phyloP scores from a whole-genome alignment of 2,888 invertebrate genomes.

The Brachypterus glaber region DNA sequence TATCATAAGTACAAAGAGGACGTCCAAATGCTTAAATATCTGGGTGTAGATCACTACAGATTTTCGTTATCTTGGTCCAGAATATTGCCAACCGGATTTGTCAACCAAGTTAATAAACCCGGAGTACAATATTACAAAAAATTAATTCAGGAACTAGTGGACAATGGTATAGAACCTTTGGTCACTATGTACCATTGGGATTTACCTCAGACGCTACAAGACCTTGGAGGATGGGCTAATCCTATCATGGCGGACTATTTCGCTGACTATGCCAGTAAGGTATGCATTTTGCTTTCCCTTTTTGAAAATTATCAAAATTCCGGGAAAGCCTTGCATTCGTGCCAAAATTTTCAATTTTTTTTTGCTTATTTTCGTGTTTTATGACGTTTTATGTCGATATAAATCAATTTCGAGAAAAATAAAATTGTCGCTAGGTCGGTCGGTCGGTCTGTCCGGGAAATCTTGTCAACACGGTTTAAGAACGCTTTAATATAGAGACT shows the following conservation, averaged over 20 bases:
- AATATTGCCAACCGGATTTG: slow-evolving; percentile 59
- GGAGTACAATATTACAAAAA: slow-evolving; percentile 58
- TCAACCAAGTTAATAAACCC: slow-evolving; percentile 53
- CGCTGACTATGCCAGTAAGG: slow-evolving; percentile 46
- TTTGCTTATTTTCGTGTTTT: too few species aligned
- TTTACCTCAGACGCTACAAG: slow-evolving; percentile 43
- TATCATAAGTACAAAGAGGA: slow-evolving; percentile 58
- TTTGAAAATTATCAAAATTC: too few species aligned
- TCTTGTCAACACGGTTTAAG: too few species aligned
- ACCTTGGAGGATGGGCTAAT: slow-evolving; percentile 42
- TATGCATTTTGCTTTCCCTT: too few species aligned
- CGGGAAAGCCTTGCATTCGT: too few species aligned
- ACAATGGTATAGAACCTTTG: slow-evolving; percentile 45
- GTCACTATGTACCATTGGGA: slow-evolving; percentile 49
- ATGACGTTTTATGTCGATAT: too few species aligned
- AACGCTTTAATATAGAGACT: too few species aligned
- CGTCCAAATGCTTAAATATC: slow-evolving; percentile 50
- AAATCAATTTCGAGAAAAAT: too few species aligned
- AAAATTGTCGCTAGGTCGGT: too few species aligned
- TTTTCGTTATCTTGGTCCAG: slow-evolving; percentile 71
- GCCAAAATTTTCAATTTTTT: too few species aligned
- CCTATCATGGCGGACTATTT: slow-evolving; percentile 45
- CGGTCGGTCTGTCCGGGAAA: too few species aligned
- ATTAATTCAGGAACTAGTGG: slow-evolving; percentile 47
- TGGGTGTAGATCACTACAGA: slow-evolving; percentile 57